Evolutionary conservation across 2,888 invertebrate species (phyloP).

Genomic region (Pseudococcus jackbeardsleyi): DNA sequence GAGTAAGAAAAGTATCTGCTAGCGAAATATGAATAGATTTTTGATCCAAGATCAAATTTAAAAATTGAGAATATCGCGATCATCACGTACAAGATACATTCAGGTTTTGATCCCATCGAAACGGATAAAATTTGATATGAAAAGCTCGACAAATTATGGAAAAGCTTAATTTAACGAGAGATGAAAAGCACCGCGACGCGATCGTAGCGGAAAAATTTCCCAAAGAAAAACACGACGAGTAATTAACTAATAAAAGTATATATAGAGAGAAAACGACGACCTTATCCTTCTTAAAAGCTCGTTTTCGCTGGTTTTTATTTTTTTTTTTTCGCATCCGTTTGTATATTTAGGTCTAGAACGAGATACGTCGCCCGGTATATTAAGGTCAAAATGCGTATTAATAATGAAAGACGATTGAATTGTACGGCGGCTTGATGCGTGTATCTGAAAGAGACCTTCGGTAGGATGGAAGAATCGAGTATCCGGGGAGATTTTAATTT

Average conservation of each 20-base stretch:
- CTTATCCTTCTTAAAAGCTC: conserved; percentile 6
- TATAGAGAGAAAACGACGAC: neutral
- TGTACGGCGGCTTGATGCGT: neutral
- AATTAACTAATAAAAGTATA: conserved; percentile 8
- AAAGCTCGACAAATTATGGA: neutral
- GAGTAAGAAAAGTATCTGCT: too few species aligned
- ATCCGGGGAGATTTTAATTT: neutral
- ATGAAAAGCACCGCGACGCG: neutral
- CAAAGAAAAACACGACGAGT: conserved; percentile 9
- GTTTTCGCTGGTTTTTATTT: neutral
- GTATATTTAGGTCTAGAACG: neutral
- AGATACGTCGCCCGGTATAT: neutral
- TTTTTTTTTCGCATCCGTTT: neutral
- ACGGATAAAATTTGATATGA: neutral
- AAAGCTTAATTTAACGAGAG: conserved; percentile 10
- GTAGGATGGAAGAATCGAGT: neutral
- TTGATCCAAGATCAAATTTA: too few species aligned
- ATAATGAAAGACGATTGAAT: conserved; percentile 3
- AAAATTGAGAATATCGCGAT: too few species aligned
- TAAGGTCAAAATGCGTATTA: neutral
- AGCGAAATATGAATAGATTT: too few species aligned
- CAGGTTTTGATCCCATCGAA: neutral
- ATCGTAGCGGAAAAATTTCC: neutral
- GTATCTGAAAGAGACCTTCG: neutral
- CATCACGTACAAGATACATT: too few species aligned